phyloP scores from a whole-genome alignment of 2,888 invertebrate species.

The Dryobota labecula region DNA sequence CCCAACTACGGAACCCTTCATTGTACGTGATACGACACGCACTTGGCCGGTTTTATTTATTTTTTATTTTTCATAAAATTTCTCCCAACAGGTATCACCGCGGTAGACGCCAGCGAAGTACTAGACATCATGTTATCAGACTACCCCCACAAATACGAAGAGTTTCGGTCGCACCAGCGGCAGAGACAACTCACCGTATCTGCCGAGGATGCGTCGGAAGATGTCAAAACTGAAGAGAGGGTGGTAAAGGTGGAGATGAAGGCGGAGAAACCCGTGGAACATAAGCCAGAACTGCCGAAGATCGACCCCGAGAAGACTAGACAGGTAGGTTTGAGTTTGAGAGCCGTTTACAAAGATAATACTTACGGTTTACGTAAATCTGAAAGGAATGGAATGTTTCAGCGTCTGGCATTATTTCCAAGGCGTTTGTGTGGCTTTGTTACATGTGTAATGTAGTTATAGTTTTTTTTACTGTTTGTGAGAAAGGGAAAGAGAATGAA shows the following conservation, averaged over 20 bases:
- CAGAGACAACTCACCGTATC: conserved; percentile 85
- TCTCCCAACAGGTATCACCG: conserved; percentile 93
- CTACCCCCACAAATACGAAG: conserved; percentile 98
- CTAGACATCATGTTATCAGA: conserved; percentile 98
- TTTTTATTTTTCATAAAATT: not conserved
- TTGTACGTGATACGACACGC: too few species aligned
- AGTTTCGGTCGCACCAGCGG: conserved; percentile 93
- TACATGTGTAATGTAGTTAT: not conserved
- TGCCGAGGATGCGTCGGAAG: conserved; percentile 62
- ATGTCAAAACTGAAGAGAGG: conserved; percentile 75
- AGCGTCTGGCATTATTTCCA: not conserved
- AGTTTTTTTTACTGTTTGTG: not conserved
- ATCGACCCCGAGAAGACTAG: conserved; percentile 84
- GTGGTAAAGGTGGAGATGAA: conserved; percentile 78
- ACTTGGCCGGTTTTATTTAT: too few species aligned
- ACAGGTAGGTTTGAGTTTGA: conserved; percentile 75
- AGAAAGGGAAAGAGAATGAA: not conserved
- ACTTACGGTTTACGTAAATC: too few species aligned
- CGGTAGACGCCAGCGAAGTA: conserved; percentile 97
- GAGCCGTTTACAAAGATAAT: not conserved
- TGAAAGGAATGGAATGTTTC: not conserved
- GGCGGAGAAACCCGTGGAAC: conserved; percentile 73
- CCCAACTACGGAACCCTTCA: too few species aligned
- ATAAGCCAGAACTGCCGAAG: conserved; percentile 82
- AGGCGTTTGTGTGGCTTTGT: too few species aligned